Base-by-base conservation (phyloP, 2,113 vertebrate species). In the Paedocypris sp. region DNA sequence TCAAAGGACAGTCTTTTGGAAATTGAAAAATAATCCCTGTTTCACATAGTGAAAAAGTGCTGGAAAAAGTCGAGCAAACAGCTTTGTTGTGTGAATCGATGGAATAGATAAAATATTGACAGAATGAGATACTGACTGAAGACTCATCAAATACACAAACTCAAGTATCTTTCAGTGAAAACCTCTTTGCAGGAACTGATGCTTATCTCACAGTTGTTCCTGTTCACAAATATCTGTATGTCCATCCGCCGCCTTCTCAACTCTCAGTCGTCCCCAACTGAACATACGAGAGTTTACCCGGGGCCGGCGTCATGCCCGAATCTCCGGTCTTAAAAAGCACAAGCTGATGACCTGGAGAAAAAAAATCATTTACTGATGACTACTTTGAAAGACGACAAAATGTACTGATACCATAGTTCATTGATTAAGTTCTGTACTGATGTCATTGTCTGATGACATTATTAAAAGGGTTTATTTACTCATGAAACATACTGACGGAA, bases 301-400 rank as follows among this genome's bases (percentile, higher is more conserved):
- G 77, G 74, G 85, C 87, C 6, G 81, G 68, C 48, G 76, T 39
- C 50, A 90, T 69, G 47, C 66, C 83, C 73, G 73, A 83, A 35
- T 85, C 85, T 51, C 88, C 87, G 18, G 80, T 82, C 75, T 93
- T 93, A 80, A 93, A 93, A 77, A 85, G 89, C 70, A 88, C 88
- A 67, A 93, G 86, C 69, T 87, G 89, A 51, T 88, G 89, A 75
- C 90, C 90, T 93, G 69, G 6, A 68, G 15, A 43, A 25, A 31
- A 32, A 20, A 38, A 49, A 62, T 10, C 31, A 59, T 12, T 32
- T 15, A 26, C 60, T 28, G 32, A n/a, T n/a, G n/a, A n/a, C n/a
- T n/a, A n/a, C n/a, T n/a, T n/a, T n/a, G n/a, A n/a, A n/a, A n/a
- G n/a, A n/a, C n/a, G n/a, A n/a, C n/a, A n/a, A n/a, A n/a, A n/a